Percentiles rank a stretch among this genome's conserved stretches.
These are phyloP conservation scores for Onychomys torridus DNA, from an alignment of 2,797 vertebrate species.

Conservation along the genomic window DNA sequence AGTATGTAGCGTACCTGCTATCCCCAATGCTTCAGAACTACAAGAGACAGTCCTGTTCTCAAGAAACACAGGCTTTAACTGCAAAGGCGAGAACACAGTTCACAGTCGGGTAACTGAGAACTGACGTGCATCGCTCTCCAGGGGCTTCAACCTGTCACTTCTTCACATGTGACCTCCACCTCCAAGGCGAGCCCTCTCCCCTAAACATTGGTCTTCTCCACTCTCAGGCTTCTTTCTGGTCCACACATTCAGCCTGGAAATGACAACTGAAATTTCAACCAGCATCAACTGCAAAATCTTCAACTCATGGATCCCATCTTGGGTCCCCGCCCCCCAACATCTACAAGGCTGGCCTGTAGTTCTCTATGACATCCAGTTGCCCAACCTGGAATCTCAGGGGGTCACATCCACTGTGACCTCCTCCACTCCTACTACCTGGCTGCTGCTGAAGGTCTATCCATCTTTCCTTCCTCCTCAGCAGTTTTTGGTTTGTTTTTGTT, in stretches of 20 bases:
- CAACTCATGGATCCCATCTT: neutral
- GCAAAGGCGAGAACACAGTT: neutral
- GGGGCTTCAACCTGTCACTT: neutral
- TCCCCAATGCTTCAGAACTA: constrained; percentile 44
- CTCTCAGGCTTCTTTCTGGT: neutral
- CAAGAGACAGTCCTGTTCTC: neutral
- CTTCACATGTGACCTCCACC: neutral
- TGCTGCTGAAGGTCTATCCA: neutral
- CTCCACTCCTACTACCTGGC: neutral
- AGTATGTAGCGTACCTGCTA: neutral
- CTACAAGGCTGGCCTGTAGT: neutral
- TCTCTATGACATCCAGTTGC: neutral
- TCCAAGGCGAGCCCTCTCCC: neutral
- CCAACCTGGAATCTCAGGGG: neutral
- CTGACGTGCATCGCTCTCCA: neutral
- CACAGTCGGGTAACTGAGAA: neutral
- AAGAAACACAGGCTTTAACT: neutral
- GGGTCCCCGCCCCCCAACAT: too few relatives aligned
- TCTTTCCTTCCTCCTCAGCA: neutral
- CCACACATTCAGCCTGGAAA: neutral
- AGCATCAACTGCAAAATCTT: neutral
- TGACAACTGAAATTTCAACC: neutral
- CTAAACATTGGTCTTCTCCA: neutral
- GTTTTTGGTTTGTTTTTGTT: too few relatives aligned
- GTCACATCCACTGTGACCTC: neutral